These are phyloP conservation scores for Sinocyclocheilus grahami DNA, from an alignment of 2,113 vertebrate genomes.

Conservation along the genomic window DNA sequence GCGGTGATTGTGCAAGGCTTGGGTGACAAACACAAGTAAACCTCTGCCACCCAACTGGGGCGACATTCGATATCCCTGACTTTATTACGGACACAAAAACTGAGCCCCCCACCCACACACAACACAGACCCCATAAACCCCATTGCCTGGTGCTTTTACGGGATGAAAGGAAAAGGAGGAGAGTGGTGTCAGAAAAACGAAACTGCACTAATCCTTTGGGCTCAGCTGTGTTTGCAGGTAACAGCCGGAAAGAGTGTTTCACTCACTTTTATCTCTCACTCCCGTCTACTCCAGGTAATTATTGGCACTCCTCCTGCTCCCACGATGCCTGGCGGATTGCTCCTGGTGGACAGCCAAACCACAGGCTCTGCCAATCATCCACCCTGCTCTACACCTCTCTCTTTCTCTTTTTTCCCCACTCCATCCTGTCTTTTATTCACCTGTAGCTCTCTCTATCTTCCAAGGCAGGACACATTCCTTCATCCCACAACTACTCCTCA, in stretches of 20 bases:
- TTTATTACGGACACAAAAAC: conserved; percentile 58
- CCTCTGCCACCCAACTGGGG: conserved; percentile 46
- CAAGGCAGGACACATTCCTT: not conserved
- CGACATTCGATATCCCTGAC: conserved; percentile 65
- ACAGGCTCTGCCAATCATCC: conserved; percentile 34
- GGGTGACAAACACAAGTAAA: conserved; percentile 64
- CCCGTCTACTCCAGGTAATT: conserved; percentile 24
- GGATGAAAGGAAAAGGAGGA: conserved; percentile 45
- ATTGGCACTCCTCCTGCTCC: conserved; percentile 38
- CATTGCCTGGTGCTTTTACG: not conserved
- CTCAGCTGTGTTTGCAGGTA: conserved; percentile 41
- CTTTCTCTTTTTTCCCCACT: conserved; percentile 7
- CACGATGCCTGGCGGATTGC: conserved; percentile 31
- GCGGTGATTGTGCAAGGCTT: conserved; percentile 58
- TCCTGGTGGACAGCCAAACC: conserved; percentile 33
- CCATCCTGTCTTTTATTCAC: conserved; percentile 11
- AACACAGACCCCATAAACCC: conserved; percentile 16
- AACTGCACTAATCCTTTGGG: conserved; percentile 28
- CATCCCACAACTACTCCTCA: not conserved
- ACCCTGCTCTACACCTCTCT: conserved; percentile 19
- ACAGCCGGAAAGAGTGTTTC: conserved; percentile 12
- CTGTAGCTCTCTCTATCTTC: not conserved
- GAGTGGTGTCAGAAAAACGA: conserved; percentile 46
- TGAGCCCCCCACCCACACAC: conserved; percentile 18
- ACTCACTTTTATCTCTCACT: conserved; percentile 6